phyloP scores from a whole-genome alignment of 2,797 vertebrate species.

The Saxicola maurus region DNA sequence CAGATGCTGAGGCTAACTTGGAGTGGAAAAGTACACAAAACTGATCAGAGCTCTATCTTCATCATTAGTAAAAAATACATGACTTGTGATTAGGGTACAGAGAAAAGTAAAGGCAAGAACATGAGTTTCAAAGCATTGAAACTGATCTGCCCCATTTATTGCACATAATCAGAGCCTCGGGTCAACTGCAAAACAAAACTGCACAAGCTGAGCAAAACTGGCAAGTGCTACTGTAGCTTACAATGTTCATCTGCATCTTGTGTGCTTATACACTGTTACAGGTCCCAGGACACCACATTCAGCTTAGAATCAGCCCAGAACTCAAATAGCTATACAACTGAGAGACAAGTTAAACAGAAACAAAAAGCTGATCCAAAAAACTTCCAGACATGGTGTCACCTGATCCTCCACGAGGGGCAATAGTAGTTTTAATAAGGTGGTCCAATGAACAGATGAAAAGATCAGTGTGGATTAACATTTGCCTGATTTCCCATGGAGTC shows the following conservation, averaged over 20 bases:
- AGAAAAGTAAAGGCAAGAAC: neutral
- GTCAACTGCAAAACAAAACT: conserved; percentile 6
- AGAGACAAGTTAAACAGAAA: conserved; percentile 51
- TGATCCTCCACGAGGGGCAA: conserved; percentile 37
- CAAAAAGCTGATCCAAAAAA: conserved; percentile 36
- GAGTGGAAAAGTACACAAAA: conserved; percentile 34
- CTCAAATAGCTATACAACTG: conserved; percentile 16
- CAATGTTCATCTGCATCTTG: conserved; percentile 7
- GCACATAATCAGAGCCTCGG: neutral
- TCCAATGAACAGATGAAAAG: conserved; percentile 54
- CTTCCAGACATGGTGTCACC: conserved; percentile 56
- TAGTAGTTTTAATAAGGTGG: conserved; percentile 39
- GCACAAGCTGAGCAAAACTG: conserved; percentile 26
- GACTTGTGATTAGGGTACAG: neutral
- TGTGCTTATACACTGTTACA: conserved; percentile 1
- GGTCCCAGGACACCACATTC: conserved; percentile 9
- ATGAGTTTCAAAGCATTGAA: neutral
- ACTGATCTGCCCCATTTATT: neutral
- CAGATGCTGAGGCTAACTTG: conserved; percentile 4
- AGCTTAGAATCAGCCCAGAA: conserved; percentile 50
- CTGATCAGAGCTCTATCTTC: conserved; percentile 22
- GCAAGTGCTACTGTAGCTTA: conserved; percentile 13
- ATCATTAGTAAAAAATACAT: conserved; percentile 4
- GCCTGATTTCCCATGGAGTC: conserved; percentile 32
- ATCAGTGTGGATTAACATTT: conserved; percentile 32